Conservation (phyloP, 2,888 invertebrate genomes). For the Lycocerus yunnanus region DNA sequence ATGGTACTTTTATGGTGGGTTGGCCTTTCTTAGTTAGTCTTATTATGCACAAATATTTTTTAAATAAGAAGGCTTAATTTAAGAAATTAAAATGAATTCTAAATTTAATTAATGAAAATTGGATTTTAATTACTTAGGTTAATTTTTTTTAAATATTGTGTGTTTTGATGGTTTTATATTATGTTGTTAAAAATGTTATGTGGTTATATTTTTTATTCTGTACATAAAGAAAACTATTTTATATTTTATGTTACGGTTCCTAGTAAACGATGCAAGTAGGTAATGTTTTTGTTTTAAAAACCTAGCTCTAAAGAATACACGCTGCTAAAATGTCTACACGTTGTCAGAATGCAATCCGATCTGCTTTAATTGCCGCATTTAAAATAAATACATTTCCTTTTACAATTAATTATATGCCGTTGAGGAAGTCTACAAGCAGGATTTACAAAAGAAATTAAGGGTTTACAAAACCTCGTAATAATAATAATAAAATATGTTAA, state of each 20-base stretch:
- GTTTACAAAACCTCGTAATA: no score
- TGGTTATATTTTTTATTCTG: conserved; percentile 9
- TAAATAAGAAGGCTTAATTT: conserved; percentile 28
- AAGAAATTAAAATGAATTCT: background rate
- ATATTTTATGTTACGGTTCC: background rate
- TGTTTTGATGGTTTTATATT: conserved; percentile 1
- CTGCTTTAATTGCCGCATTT: no score
- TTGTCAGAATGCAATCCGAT: no score
- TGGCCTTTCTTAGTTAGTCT: conserved; percentile 70
- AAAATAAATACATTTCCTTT: no score
- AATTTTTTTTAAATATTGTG: background rate
- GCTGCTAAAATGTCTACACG: no score
- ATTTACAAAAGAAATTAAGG: no score
- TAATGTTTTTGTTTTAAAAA: background rate
- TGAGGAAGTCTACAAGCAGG: no score
- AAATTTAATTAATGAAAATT: background rate
- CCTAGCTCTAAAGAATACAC: background rate
- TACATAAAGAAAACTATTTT: background rate
- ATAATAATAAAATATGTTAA: no score
- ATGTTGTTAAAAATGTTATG: background rate
- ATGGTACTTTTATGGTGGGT: conserved; percentile 63
- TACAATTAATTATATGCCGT: no score
- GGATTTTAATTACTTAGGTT: background rate
- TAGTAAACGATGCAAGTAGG: background rate
- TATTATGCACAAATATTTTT: conserved; percentile 45